A percentile compares a stretch with the other conserved stretches of the same genome.
Evolutionary conservation across 2,888 invertebrate genomes (phyloP).

Genomic region (Diploptera punctata): DNA sequence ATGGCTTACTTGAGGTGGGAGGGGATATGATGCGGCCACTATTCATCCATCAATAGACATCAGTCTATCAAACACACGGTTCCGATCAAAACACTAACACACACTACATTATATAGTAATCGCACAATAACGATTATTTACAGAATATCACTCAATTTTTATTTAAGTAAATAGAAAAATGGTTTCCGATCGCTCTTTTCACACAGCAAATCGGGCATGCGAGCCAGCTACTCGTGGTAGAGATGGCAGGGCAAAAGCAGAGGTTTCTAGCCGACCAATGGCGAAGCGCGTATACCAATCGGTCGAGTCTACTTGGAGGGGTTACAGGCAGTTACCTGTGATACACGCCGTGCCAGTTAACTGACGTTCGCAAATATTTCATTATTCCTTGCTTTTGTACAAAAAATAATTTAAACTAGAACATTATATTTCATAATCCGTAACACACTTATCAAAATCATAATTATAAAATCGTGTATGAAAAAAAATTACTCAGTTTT

Average conservation of each 20-base stretch:
- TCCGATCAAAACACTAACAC: background rate
- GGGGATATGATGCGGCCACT: slow-evolving; percentile 3
- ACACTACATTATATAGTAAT: background rate
- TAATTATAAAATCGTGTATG: no score
- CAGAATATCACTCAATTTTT: background rate
- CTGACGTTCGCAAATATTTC: background rate
- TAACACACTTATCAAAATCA: no score
- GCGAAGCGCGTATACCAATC: background rate
- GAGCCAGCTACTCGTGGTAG: background rate
- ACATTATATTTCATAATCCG: no score
- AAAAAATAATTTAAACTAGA: background rate
- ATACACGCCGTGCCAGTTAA: background rate
- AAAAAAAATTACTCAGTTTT: no score
- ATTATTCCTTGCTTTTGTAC: background rate
- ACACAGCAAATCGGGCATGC: slow-evolving; percentile 2
- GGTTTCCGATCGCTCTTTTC: background rate
- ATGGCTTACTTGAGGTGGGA: background rate
- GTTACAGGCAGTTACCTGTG: slow-evolving; percentile 1
- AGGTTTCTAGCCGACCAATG: background rate
- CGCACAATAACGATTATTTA: background rate
- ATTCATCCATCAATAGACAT: background rate
- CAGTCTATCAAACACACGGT: slow-evolving; percentile 14
- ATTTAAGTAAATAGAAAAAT: background rate
- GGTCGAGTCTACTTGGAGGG: slow-evolving; percentile 2
- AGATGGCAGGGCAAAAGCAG: no score